Conservation (phyloP, 2,113 vertebrate genomes). For the Alaudala cheleensis region DNA sequence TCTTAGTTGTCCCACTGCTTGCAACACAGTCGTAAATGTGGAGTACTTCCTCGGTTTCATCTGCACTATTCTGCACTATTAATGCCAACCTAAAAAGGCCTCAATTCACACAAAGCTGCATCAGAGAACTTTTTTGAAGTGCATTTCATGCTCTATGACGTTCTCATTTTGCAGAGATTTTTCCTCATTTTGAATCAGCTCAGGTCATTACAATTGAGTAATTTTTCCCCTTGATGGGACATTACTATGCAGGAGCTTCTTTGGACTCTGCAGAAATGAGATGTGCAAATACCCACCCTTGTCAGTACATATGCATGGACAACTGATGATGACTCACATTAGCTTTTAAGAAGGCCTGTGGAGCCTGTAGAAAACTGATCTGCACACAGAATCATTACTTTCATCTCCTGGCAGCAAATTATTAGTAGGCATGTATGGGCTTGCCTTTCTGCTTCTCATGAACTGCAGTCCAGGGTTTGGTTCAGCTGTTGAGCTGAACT, state of each 20-base stretch:
- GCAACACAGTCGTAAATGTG: not conserved
- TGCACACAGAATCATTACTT: not conserved
- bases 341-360: not conserved
- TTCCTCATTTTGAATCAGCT: not conserved
- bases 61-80: not conserved
- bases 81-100: not conserved
- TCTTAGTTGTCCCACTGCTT: not conserved
- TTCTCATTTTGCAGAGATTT: conserved; percentile 1
- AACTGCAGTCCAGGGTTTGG: not conserved
- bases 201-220: not conserved
- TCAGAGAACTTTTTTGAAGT: not conserved
- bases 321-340: not conserved
- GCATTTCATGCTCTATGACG: not conserved
- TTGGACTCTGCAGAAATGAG: not conserved
- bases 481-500: not conserved
- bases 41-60: not conserved
- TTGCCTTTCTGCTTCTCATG: not conserved
- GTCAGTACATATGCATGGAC: not conserved
- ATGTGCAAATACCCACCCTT: not conserved
- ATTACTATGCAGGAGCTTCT: not conserved
- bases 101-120: not conserved
- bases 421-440: not conserved
- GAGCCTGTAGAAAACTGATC: not conserved
- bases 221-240: not conserved
- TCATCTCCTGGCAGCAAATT: not conserved